These are phyloP conservation scores for Delphinapterus leucas DNA, from an alignment of 2,113 vertebrate species.

Conservation along the genomic window DNA sequence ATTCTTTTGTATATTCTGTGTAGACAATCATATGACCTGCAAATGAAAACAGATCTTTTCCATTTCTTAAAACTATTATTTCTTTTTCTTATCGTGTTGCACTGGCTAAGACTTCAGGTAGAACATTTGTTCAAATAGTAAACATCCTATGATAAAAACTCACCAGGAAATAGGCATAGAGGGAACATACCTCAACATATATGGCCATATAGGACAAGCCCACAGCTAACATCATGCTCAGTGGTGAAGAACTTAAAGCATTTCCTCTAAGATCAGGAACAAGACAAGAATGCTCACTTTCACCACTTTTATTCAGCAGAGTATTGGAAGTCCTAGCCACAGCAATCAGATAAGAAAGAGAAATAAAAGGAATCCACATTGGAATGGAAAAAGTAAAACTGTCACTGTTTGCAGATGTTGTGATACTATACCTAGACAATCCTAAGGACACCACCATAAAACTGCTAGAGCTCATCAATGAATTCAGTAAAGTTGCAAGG, in stretches of 20 bases:
- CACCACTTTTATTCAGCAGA: not conserved
- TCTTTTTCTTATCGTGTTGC: not conserved
- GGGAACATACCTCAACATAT: not conserved
- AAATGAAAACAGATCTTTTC: not conserved
- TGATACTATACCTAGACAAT: not conserved
- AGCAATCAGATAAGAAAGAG: not conserved
- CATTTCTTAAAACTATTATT: not conserved
- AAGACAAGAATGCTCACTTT: not conserved
- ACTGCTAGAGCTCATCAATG: not conserved
- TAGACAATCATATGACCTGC: not conserved
- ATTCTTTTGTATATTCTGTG: not conserved
- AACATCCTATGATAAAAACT: not conserved
- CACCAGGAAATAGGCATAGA: not conserved
- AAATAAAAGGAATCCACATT: not conserved
- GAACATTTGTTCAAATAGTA: not conserved
- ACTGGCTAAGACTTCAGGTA: not conserved
- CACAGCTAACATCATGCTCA: not conserved
- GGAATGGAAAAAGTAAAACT: not conserved
- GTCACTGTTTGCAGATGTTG: too few relatives aligned
- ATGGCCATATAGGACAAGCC: not conserved
- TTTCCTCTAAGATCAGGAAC: not conserved
- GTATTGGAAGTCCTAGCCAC: not conserved
- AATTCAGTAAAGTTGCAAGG: not conserved
- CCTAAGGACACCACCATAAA: not conserved
- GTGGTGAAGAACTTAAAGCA: not conserved